These are phyloP conservation scores for Oreochromis aureus DNA, from an alignment of 2,113 vertebrate species.

Conservation along the genomic window DNA sequence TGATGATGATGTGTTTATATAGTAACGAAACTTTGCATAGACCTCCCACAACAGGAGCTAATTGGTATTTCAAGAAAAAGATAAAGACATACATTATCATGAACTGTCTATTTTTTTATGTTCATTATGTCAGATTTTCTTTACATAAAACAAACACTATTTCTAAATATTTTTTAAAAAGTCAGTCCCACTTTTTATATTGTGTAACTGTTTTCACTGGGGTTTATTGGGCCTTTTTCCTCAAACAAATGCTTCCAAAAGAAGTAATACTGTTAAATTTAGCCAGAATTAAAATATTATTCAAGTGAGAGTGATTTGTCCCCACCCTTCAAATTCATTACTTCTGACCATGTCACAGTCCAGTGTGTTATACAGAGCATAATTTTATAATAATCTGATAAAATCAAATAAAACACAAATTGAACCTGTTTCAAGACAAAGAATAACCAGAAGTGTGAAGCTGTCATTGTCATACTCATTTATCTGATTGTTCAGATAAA, in stretches of 20 bases:
- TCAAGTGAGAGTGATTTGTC: fast-evolving
- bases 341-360: too few relatives aligned
- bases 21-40: neutral
- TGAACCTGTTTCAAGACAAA: too few relatives aligned
- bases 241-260: neutral
- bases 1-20: too few relatives aligned
- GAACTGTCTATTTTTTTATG: fast-evolving
- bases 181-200: neutral
- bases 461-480: too few relatives aligned
- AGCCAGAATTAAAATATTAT: too few relatives aligned
- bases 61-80: fast-evolving
- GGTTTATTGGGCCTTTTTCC: fast-evolving
- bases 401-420: too few relatives aligned
- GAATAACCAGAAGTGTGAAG: too few relatives aligned
- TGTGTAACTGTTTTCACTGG: fast-evolving
- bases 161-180: fast-evolving
- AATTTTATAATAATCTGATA: too few relatives aligned
- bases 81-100: fast-evolving
- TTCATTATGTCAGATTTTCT: fast-evolving
- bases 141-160: neutral
- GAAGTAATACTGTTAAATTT: too few relatives aligned
- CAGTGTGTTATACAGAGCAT: too few relatives aligned
- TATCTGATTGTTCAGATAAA: too few relatives aligned
- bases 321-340: too few relatives aligned
- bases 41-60: neutral